Conservation (phyloP, 2,113 vertebrate species). For the Cacatua alba region DNA sequence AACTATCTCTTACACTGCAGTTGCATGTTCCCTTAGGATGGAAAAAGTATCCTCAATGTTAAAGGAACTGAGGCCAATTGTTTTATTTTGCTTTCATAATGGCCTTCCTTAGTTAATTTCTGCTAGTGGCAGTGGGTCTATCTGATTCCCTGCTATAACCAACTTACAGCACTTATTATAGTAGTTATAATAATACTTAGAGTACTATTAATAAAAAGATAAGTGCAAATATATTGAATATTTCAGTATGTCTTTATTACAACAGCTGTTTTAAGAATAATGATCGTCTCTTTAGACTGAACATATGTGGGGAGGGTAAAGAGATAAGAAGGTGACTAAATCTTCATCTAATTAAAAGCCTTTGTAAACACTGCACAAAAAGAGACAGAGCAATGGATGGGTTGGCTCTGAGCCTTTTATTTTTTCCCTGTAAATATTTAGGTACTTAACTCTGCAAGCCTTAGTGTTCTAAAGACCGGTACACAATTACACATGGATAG, state of each 20-base stretch:
- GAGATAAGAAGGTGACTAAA: neutral
- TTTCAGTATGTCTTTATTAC: neutral
- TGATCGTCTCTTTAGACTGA: neutral
- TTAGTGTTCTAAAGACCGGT: neutral
- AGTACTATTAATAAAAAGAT: neutral
- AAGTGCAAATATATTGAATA: neutral
- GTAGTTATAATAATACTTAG: neutral
- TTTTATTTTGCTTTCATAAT: neutral
- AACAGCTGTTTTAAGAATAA: neutral
- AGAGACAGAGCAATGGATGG: neutral
- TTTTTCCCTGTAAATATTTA: neutral
- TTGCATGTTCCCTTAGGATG: neutral
- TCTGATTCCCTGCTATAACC: neutral
- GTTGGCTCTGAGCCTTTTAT: neutral
- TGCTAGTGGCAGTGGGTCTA: neutral
- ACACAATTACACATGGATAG: neutral
- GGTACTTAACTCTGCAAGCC: neutral
- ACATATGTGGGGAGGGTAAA: neutral
- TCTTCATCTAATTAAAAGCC: neutral
- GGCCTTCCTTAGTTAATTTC: neutral
- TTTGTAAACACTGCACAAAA: neutral
- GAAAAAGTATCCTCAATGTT: neutral
- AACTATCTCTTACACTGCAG: neutral
- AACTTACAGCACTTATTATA: neutral
- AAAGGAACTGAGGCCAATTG: neutral